Base-by-base conservation (phyloP, 2,888 invertebrate genomes). In the Polyploca ridens region DNA sequence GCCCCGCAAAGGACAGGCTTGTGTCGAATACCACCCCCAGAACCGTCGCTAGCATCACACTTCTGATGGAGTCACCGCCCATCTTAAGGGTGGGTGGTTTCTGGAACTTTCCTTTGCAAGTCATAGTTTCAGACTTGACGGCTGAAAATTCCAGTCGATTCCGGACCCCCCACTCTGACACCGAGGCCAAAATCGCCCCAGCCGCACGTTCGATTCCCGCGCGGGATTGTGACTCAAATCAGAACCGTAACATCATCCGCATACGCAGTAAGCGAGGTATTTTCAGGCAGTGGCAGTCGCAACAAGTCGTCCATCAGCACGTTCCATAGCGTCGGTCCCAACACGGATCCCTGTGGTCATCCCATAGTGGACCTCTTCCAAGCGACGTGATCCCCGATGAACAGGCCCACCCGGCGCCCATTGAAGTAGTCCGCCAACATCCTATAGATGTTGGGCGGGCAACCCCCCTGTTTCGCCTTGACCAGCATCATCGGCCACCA, bases 401-500 rank as follows among this genome's bases (percentile, higher is more conserved):
- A 68, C 0, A 81, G 58, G 0, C 73, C 70, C 3, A 33, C 33
- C 33, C 33, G 33, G 33, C 33, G 66, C 14, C 63, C 57, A 0
- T 58, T 16, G 59, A 83, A 81, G 38, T 83, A 84, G 58, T 60
- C 62, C 35, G 27, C 62, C 62, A 83, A 3, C 64, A 80, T 72
- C 33, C 63, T 6, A 35, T 71, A 79, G n/a, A 84, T 65, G 69
- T 83, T 59, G 1, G 59, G 69, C 35, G 78, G 75, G 33, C 69
- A 70, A 0, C 77, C 74, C 13, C 69, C 61, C 3, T 60, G 58
- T 64, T 77, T 79, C 4, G 69, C 76, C 66, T 76, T 78, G 0
- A 69, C 41, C 41, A 84, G 19, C 11, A 84, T 71, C 76, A 79
- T 80, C 3, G 81, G 81, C 83, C 84, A 82, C 79, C 81, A 80